Evolutionary conservation across 2,888 invertebrate genomes (phyloP).

Genomic region (Leucophenga montana): DNA sequence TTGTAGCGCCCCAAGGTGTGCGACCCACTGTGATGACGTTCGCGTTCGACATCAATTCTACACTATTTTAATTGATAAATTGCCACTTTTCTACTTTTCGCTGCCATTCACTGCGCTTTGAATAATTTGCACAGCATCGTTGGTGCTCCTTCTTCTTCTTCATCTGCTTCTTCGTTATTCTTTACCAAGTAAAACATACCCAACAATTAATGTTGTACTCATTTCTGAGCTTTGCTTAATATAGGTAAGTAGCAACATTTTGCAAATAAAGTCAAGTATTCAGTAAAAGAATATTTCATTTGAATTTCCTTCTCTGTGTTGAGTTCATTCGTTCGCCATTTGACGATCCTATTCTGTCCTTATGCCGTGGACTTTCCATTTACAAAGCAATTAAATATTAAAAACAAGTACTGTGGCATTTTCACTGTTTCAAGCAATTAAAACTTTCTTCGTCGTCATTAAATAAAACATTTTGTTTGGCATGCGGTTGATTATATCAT

Average conservation of each 20-base stretch:
- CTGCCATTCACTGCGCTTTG: conserved; percentile 50
- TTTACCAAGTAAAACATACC: no score
- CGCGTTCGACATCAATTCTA: conserved; percentile 5
- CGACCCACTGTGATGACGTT: no score
- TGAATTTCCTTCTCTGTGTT: not conserved
- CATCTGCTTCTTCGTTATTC: no score
- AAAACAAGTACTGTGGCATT: conserved; percentile 65
- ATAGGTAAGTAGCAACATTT: no score
- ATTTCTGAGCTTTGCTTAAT: no score
- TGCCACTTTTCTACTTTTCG: conserved; percentile 64
- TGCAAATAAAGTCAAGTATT: no score
- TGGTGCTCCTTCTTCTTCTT: conserved; percentile 36
- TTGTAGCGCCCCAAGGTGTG: no score
- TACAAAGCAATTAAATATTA: conserved; percentile 67
- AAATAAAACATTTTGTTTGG: conserved; percentile 26
- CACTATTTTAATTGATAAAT: conserved; percentile 67
- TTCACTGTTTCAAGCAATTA: conserved; percentile 56
- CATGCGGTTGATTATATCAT: conserved; percentile 56
- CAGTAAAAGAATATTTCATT: no score
- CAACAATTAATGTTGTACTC: no score
- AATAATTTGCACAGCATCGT: conserved; percentile 55
- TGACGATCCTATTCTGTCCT: no score
- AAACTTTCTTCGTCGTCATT: conserved; percentile 12
- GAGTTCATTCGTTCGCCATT: not conserved
- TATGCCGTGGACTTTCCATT: conserved; percentile 44